Conservation (phyloP, 2,888 invertebrate genomes). For the Anagyrus pseudococci region DNA sequence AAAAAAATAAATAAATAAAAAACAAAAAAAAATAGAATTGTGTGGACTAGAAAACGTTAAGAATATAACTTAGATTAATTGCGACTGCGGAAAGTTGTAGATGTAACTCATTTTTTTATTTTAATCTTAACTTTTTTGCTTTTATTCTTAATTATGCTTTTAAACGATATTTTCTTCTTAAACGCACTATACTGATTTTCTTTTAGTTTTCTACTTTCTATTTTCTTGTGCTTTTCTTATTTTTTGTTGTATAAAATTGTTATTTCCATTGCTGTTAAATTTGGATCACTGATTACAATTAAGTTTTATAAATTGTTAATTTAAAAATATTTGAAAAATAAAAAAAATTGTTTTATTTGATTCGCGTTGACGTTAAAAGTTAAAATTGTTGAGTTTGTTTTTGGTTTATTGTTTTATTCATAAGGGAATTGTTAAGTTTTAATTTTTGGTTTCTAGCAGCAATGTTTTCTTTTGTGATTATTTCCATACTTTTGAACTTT, state of each 20-base stretch:
- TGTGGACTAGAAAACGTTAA: too few species aligned
- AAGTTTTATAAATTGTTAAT: not conserved
- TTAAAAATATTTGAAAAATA: constrained; percentile 2
- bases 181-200: not conserved
- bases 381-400: constrained; percentile 15
- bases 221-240: not conserved
- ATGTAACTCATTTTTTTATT: constrained; percentile 14
- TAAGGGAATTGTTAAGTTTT: constrained; percentile 32
- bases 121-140: not conserved
- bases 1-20: too few species aligned
- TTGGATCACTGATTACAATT: constrained; percentile 14
- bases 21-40: too few species aligned
- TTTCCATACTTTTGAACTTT: too few species aligned
- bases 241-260: not conserved
- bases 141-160: not conserved
- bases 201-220: constrained; percentile 1
- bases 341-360: constrained; percentile 20
- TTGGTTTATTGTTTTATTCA: too few species aligned
- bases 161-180: not conserved
- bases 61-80: constrained; percentile 15
- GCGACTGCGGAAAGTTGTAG: constrained; percentile 23
- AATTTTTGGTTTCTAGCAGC: too few species aligned
- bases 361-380: constrained; percentile 1
- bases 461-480: too few species aligned
- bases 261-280: not conserved